These are phyloP conservation scores for Nymphalis urticae DNA, from an alignment of 2,888 invertebrate species.

Conservation along the genomic window DNA sequence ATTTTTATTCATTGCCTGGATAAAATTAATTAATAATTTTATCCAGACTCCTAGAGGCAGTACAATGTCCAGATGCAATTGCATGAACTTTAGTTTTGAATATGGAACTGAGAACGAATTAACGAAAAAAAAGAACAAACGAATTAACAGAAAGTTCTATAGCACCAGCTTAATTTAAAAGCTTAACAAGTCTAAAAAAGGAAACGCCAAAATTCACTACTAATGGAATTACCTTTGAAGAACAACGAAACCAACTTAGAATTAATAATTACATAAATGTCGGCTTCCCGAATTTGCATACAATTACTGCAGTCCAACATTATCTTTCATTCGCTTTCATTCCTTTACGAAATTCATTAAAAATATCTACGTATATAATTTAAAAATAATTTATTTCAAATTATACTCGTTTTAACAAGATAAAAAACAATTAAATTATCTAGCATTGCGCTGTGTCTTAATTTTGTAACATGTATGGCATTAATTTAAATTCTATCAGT, in stretches of 20 bases:
- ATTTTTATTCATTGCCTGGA: too few species aligned
- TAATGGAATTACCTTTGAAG: constrained; percentile 30
- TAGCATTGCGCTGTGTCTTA: too few species aligned
- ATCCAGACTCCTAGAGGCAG: too few species aligned
- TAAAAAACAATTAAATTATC: too few species aligned
- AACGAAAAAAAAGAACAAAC: too few species aligned
- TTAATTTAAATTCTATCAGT: too few species aligned
- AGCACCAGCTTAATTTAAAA: not conserved
- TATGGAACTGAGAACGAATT: too few species aligned
- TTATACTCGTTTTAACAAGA: too few species aligned
- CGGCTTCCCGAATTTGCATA: constrained; percentile 32
- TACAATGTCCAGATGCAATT: too few species aligned
- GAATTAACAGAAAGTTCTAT: not conserved
- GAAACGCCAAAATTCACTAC: constrained; percentile 26
- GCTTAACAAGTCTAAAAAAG: not conserved
- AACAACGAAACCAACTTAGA: constrained; percentile 23
- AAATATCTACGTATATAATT: not conserved
- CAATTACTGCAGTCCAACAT: constrained; percentile 30
- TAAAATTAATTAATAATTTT: too few species aligned
- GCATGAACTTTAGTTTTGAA: too few species aligned
- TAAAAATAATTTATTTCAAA: not conserved
- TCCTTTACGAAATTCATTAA: not conserved
- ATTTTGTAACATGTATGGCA: too few species aligned
- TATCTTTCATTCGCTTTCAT: constrained; percentile 22
- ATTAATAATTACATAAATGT: constrained; percentile 30